These are phyloP conservation scores for Callipepla californica DNA, from an alignment of 2,113 vertebrate species.

Conservation along the genomic window DNA sequence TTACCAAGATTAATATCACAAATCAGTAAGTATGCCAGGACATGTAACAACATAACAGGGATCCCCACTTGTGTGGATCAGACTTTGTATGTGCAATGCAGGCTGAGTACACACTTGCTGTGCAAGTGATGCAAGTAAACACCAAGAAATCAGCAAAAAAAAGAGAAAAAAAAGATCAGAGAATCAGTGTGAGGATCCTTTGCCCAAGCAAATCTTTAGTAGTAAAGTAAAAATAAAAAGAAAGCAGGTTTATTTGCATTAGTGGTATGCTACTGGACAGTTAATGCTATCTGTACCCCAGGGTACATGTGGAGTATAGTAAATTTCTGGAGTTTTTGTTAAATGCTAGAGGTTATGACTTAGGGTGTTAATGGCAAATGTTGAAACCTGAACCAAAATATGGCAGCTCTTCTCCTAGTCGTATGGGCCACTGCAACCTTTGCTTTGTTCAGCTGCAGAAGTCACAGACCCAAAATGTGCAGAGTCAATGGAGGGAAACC, in stretches of 20 bases:
- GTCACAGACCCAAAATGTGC: rapidly evolving
- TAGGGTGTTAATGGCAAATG: background rate
- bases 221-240: background rate
- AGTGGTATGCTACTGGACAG: background rate
- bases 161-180: background rate
- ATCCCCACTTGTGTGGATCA: rapidly evolving
- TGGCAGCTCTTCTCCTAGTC: background rate
- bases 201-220: background rate
- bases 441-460: rapidly evolving
- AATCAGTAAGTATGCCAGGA: background rate
- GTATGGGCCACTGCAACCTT: rapidly evolving
- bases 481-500: background rate
- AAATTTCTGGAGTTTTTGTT: background rate
- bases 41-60: background rate
- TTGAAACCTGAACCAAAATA: background rate
- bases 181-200: background rate
- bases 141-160: background rate
- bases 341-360: background rate
- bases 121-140: background rate
- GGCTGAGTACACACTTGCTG: background rate
- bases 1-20: background rate
- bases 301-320: rapidly evolving
- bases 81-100: rapidly evolving
- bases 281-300: background rate
- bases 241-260: background rate